Conservation (phyloP, 1,140 invertebrate genomes). For the Atta colombica region DNA sequence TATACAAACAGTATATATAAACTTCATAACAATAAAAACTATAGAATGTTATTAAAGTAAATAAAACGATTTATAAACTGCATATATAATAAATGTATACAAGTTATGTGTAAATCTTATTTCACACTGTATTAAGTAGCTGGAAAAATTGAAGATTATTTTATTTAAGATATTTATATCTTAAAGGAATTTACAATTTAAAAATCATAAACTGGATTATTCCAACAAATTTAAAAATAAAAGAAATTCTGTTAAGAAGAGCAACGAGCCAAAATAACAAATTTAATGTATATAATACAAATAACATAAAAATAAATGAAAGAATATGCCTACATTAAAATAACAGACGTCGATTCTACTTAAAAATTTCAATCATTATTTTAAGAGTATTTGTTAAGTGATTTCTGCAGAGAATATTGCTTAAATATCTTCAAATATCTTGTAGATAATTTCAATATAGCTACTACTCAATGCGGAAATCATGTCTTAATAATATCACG, state of each 20-base stretch:
- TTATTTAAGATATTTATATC: too few species aligned
- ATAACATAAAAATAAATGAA: too few species aligned
- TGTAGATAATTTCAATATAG: neutral
- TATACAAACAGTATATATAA: too few species aligned
- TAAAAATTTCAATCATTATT: neutral
- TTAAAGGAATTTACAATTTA: neutral
- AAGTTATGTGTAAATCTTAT: neutral
- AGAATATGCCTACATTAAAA: too few species aligned
- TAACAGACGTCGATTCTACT: too few species aligned
- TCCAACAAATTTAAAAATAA: neutral
- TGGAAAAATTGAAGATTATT: neutral
- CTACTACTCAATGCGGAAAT: neutral
- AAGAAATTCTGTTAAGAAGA: too few species aligned
- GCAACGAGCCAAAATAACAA: too few species aligned
- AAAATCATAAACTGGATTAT: neutral
- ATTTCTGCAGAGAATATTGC: conserved; percentile 8
- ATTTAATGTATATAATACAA: too few species aligned
- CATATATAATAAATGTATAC: neutral
- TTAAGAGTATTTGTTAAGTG: neutral
- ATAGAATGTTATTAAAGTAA: neutral
- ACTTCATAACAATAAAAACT: neutral
- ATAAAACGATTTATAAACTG: neutral
- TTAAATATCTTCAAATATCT: neutral
- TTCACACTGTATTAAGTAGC: neutral
- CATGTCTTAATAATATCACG: neutral